Conservation (phyloP, 2,888 invertebrate species). For the Rosalia funebris region DNA sequence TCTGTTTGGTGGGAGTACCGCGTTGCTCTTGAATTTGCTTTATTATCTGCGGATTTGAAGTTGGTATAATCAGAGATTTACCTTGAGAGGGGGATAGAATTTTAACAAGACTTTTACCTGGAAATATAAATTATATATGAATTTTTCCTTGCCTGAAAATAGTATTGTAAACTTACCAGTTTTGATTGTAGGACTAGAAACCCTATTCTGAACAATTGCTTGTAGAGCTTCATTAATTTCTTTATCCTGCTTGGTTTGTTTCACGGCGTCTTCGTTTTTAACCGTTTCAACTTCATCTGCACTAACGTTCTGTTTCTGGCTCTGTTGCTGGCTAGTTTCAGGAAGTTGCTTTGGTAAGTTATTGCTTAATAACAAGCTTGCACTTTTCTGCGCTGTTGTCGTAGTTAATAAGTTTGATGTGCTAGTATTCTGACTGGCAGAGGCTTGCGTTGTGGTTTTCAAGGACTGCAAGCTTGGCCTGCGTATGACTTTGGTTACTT, state of each 20-base stretch:
- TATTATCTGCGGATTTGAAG: conserved; percentile 57
- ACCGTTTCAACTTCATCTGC: conserved; percentile 12
- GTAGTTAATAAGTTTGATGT: conserved; percentile 39
- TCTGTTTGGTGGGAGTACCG: conserved; percentile 42
- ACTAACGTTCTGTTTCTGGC: conserved; percentile 24
- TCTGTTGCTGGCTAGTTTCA: conserved; percentile 14
- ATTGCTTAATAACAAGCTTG: conserved; percentile 49
- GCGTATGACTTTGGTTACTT: conserved; percentile 7
- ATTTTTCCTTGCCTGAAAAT: no score
- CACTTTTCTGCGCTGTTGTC: conserved; percentile 41
- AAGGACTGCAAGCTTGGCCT: conserved; percentile 12
- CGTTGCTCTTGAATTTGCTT: conserved; percentile 54
- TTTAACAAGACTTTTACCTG: conserved; percentile 59
- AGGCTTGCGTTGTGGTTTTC: conserved; percentile 16
- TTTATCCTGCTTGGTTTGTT: conserved; percentile 49
- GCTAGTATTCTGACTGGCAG: conserved; percentile 26
- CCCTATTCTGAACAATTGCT: conserved; percentile 56
- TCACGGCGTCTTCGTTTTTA: conserved; percentile 8
- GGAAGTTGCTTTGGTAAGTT: conserved; percentile 32
- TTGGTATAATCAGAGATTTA: conserved; percentile 65
- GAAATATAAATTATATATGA: no score
- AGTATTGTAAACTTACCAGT: conserved; percentile 33
- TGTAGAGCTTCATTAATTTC: conserved; percentile 61
- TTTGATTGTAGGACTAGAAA: conserved; percentile 57
- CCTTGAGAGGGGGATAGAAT: conserved; percentile 61